Evolutionary conservation across 2,797 vertebrate genomes (phyloP), one percentile per base, ranked within the genome.

Genomic region (Tapirus indicus): DNA sequence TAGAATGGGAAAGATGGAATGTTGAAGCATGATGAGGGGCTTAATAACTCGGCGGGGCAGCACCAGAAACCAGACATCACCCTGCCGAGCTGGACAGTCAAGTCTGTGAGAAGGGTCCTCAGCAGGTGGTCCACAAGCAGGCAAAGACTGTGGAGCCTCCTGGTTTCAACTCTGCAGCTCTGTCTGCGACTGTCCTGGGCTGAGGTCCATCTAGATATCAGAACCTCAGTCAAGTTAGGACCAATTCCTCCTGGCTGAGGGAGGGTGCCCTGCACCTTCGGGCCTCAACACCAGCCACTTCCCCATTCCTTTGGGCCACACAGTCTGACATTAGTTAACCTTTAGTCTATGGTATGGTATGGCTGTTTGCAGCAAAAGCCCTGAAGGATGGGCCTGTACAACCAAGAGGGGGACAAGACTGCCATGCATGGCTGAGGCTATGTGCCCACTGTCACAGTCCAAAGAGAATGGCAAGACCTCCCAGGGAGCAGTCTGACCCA

Each of bases 321-420:
- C 0, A 4, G 38, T 23, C 5, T 72, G 92, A 58, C 7, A 11
- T 32, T 1, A 86, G 90, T 56, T 75, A 14, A 41, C 94, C 97
- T 98, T 97, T 97, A 96, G 96, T 95, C 86, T 97, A 8, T 7
- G 10, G 60, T 54, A 18, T 25, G 71, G 56, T 21, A 16, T 77
- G 91, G 78, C 74, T 80, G 88, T 71, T 87, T 54, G 89, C 29
- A 64, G 60, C 83, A 74, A 14, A 83, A 82, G 66, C 58, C 41
- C 66, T 7, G 25, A 69, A 85, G 27, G 68, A 18, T 0, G 20
- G n/a, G 87, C 75, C 66, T 68, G 92, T 86, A 85, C 47, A 91
- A 38, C 62, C 7, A n/a, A 35, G 32, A 49, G 17, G 32, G 58
- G 18, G 71, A 47, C 6, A 60, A 64, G 88, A 82, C 20, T 35